Evolutionary conservation across 1,140 invertebrate species (phyloP).

Genomic region (Heliconius hewitsoni): DNA sequence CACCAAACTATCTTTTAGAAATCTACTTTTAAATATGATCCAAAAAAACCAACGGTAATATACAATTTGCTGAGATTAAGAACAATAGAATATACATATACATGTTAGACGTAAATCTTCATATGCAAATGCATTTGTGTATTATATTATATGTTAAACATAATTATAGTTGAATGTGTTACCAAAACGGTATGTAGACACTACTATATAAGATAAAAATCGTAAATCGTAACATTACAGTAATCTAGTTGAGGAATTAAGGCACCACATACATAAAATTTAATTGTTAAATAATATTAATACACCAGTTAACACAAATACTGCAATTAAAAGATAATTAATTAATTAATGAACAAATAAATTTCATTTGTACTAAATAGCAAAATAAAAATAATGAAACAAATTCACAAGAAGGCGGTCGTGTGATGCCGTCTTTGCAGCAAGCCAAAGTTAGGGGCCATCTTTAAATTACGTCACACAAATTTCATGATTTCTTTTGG

Average conservation of each 20-base stretch:
- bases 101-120: constrained; percentile 29
- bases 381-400: constrained; percentile 23
- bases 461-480: too few species aligned
- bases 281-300: constrained; percentile 61
- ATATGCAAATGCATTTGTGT: constrained; percentile 39
- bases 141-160: constrained; percentile 36
- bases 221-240: constrained; percentile 47
- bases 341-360: constrained; percentile 56
- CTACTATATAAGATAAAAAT: constrained; percentile 45
- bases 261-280: constrained; percentile 75
- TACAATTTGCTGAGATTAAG: constrained; percentile 49
- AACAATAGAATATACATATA: constrained; percentile 38
- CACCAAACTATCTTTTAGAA: constrained; percentile 38
- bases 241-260: constrained; percentile 68
- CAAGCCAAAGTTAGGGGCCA: neutral
- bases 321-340: constrained; percentile 52
- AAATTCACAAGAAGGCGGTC: constrained; percentile 37
- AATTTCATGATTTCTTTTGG: too few species aligned
- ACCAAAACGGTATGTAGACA: constrained; percentile 30
- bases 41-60: constrained; percentile 50
- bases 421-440: constrained; percentile 53
- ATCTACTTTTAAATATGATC: constrained; percentile 54
- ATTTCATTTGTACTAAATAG: constrained; percentile 33
- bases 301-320: constrained; percentile 60
- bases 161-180: constrained; percentile 27